phyloP scores from a whole-genome alignment of 2,797 vertebrate species.

The Vireo griseus region DNA sequence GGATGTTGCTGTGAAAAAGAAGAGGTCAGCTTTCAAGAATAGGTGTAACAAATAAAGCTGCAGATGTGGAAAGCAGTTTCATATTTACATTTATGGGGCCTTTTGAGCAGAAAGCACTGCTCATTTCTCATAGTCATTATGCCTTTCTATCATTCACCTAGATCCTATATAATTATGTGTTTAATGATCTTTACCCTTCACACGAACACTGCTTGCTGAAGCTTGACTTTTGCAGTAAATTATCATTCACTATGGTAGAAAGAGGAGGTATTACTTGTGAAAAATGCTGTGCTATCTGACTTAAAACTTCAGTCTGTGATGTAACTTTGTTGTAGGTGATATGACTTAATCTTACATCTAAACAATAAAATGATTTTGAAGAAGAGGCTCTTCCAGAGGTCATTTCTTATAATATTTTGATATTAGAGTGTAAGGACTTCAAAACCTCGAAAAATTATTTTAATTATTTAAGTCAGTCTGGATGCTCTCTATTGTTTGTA shows the following conservation, averaged over 20 bases:
- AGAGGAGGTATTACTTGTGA: not conserved
- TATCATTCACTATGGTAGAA: constrained; percentile 8
- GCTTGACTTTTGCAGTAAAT: constrained; percentile 37
- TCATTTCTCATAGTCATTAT: constrained; percentile 48
- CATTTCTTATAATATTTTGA: not conserved
- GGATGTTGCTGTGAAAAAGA: not conserved
- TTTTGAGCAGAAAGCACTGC: constrained; percentile 6
- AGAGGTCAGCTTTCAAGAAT: not conserved
- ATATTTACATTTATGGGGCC: not conserved
- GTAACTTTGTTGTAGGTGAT: not conserved
- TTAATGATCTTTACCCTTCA: constrained; percentile 65
- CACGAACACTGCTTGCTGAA: not conserved
- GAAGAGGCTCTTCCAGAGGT: not conserved
- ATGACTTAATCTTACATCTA: not conserved
- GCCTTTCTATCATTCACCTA: constrained; percentile 34
- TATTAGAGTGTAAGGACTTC: not conserved
- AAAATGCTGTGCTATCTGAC: not conserved
- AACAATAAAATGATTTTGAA: not conserved
- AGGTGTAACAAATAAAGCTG: not conserved
- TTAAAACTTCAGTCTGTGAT: not conserved
- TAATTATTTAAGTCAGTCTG: not conserved
- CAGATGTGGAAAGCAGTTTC: not conserved
- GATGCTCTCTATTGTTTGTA: not conserved
- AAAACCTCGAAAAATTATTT: not conserved
- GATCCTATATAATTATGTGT: constrained; percentile 53